Evolutionary conservation across 2,113 vertebrate species (phyloP).

Genomic region (Gadus chalcogrammus): DNA sequence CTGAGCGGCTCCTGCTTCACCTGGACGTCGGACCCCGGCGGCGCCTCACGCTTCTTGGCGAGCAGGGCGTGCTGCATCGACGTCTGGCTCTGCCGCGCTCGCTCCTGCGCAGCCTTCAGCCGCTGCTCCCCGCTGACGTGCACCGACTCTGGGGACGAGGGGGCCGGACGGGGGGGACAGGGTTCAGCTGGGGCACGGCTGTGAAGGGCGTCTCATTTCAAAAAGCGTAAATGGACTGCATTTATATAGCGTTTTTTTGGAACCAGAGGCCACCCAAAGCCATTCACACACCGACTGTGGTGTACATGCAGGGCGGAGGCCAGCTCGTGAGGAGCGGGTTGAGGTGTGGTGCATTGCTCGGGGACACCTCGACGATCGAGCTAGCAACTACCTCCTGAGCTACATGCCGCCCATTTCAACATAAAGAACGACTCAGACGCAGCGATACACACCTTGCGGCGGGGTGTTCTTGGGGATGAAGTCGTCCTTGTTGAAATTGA

Average conservation of each 20-base stretch:
- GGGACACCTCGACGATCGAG: too few species aligned
- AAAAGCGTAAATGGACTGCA: too few species aligned
- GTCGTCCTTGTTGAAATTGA: constrained; percentile 89
- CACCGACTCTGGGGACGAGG: constrained; percentile 58
- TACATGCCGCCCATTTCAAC: too few species aligned
- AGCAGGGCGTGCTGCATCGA: constrained; percentile 81
- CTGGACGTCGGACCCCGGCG: constrained; percentile 26
- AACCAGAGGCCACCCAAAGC: too few species aligned
- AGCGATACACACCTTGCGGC: constrained; percentile 75
- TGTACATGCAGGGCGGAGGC: not conserved
- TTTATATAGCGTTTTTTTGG: too few species aligned
- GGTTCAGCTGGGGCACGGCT: not conserved
- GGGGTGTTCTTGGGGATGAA: constrained; percentile 80
- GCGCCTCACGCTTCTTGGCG: constrained; percentile 48
- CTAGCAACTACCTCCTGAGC: too few species aligned
- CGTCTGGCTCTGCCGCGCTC: constrained; percentile 74
- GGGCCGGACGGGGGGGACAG: constrained; percentile 27
- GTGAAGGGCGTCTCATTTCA: too few species aligned
- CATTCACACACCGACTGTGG: too few species aligned
- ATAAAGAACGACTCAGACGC: not conserved
- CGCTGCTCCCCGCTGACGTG: constrained; percentile 85
- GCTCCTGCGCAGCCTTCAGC: constrained; percentile 79
- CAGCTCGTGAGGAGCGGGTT: not conserved
- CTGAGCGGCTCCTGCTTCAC: constrained; percentile 79
- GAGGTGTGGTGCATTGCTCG: too few species aligned